Evolutionary conservation across 2,888 invertebrate species (phyloP), one percentile per base, ranked within the genome.

Genomic region (Acleris sparsana): DNA sequence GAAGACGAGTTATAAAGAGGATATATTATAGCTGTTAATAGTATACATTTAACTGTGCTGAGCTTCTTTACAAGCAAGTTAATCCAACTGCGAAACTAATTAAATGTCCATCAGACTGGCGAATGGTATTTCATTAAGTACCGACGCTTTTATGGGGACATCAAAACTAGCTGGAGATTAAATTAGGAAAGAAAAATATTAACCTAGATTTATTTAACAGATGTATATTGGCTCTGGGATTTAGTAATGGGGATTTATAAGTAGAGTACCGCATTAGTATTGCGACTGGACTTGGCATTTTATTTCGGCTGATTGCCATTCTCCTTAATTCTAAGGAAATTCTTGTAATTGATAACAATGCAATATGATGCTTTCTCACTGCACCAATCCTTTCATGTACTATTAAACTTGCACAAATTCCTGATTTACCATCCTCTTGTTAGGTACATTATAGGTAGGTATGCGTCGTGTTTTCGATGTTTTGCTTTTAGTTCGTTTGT

Each of bases 41-140:
- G 18, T 25, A 39, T 48, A 51, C 0, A 33, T 61, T 44, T 48
- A 29, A 51, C 49, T 16, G 4, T 13, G 39, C 56, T 16, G 18
- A 44, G 61, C 63, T 70, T 69, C 72, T 74, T 70, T 69, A 69
- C 62, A 72, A 67, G 60, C 52, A 49, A 74, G 75, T 77, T 77
- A 80, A 82, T 82, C 77, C 76, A 63, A 72, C 74, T 74, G 73
- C 67, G 73, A 75, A 81, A 79, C 78, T 84, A 85, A 85, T 84
- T 83, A 82, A 83, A 80, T 78, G 73, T 78, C 80, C 77, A 74
- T 62, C 69, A 73, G 70, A 64, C 72, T 71, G 68, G 39, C 39
- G 69, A 80, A 74, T 68, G 72, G 67, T 66, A 69, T 70, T 74
- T 69, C 67, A 70, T 75, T 60, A 72, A 74, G 77, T 73, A 73